Percentiles rank a stretch among this genome's conserved stretches.
These are phyloP conservation scores for Aphidius gifuensis DNA, from an alignment of 1,140 invertebrate species.

Conservation along the genomic window DNA sequence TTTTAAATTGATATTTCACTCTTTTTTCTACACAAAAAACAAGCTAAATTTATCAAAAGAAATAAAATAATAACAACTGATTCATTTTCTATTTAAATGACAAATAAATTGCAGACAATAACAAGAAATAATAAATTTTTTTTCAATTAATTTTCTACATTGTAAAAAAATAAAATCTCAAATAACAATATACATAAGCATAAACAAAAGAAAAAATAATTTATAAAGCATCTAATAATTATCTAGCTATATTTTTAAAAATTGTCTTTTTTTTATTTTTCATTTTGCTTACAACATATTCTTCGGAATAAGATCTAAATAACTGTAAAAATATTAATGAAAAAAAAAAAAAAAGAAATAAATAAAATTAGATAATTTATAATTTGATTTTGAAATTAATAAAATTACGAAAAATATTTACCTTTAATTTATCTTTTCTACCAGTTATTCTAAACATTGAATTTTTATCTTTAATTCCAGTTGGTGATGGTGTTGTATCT, in stretches of 20 bases:
- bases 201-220: not conserved
- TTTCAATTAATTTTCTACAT: not conserved
- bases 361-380: constrained; percentile 3
- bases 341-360: constrained; percentile 28
- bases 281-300: constrained; percentile 52
- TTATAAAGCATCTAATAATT: not conserved
- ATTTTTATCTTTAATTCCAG: constrained; percentile 55
- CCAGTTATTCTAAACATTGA: constrained; percentile 63
- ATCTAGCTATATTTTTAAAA: no score
- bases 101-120: not conserved
- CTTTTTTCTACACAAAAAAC: no score
- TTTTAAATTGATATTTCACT: no score
- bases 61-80: no score
- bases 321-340: constrained; percentile 50
- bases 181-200: not conserved
- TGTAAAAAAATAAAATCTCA: not conserved
- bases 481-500: constrained; percentile 48
- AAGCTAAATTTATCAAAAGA: no score
- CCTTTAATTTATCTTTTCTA: constrained; percentile 70
- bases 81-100: not conserved
- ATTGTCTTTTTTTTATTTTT: no score
- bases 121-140: not conserved
- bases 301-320: constrained; percentile 54
- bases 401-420: constrained; percentile 40
- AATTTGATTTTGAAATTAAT: not conserved